Evolutionary conservation across 2,113 vertebrate genomes (phyloP), one percentile per base, ranked within the genome.

Genomic region (Enhydra lutris): DNA sequence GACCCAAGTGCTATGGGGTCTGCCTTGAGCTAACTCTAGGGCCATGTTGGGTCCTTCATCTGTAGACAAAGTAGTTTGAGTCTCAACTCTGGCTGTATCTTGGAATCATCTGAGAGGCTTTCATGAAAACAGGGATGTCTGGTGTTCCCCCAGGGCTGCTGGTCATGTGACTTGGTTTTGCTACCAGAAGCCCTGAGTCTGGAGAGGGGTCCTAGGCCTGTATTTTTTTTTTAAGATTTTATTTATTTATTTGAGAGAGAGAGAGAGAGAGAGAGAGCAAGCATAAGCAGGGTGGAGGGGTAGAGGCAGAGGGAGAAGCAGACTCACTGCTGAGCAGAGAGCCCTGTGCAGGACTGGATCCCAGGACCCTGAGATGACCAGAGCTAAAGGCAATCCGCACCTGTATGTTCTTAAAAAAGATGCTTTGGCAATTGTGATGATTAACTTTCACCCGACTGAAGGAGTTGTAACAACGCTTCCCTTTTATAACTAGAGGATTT

Each of bases 111-210:
- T 1, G 31, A 63, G 71, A 7, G 12, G 5, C 1, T 73, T 45
- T 15, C 31, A 17, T 7, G 39, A 55, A 47, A 55, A 0, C 6
- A 20, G 39, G 61, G 4, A 6, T 26, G 14, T 29, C n/a, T 12
- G 31, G 4, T 4, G 39, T 12, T 26, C 7, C 7, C 6, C 2
- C 18, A 6, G 57, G 13, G 59, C 57, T 4, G 17, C 8, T 2
- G 36, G 45, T 39, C 52, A 0, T 11, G 50, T 31, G 34, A 42
- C 63, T 23, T 0, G 29, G 20, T 7, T 15, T 55, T 20, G 1
- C 15, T 59, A 13, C 17, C 39, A 4, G 42, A 59, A 50, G 1
- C 50, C 55, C 67, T 0, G 42, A 71, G 71, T 47, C 78, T 45
- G 31, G 26, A 2, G 1, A 29, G 34, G 57, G 78, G 13, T 12